Base-by-base conservation (phyloP, 1,140 invertebrate species). In the Oncopodura yosiiana region DNA sequence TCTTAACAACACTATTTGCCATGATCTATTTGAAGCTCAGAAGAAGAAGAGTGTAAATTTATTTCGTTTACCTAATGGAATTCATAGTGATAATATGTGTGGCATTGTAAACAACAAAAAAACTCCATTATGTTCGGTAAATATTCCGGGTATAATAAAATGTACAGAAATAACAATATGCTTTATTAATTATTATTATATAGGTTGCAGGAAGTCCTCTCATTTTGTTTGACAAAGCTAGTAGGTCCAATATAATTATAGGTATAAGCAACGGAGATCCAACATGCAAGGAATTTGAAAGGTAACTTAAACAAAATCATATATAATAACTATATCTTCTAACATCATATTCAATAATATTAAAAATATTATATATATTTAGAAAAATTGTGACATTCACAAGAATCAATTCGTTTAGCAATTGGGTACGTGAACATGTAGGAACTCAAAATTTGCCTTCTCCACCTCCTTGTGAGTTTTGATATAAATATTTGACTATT, bases 351-450 rank as follows among this genome's bases (percentile, higher is more conserved):
- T n/a, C n/a, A n/a, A n/a, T n/a, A n/a, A n/a, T n/a, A n/a, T n/a
- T n/a, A n/a, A n/a, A n/a, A n/a, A n/a, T n/a, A n/a, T n/a, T n/a
- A n/a, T n/a, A n/a, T n/a, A n/a, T n/a, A n/a, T n/a, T n/a, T n/a
- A n/a, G n/a, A n/a, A n/a, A n/a, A n/a, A 26, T 59, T 5, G 50
- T 41, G 3, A 53, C 50, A 9, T 59, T 53, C 24, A 37, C 56
- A 12, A 19, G 56, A 5, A 16, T 59, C 19, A 59, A 59, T 30
- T 49, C 56, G 8, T 59, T 53, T 24, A 59, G 50, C 41, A 37
- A 50, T 1, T 59, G 56, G 56, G 37, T 59, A 19, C 43, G 56
- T 26, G 48, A 53, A 32, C 50, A 36, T 1, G 29, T 53, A 2
- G 50, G 30, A 8, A n/a, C n/a, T n/a, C n/a, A n/a, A n/a, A 12